Base-by-base conservation (phyloP, 2,113 vertebrate species). In the Phalacrocorax carbo region DNA sequence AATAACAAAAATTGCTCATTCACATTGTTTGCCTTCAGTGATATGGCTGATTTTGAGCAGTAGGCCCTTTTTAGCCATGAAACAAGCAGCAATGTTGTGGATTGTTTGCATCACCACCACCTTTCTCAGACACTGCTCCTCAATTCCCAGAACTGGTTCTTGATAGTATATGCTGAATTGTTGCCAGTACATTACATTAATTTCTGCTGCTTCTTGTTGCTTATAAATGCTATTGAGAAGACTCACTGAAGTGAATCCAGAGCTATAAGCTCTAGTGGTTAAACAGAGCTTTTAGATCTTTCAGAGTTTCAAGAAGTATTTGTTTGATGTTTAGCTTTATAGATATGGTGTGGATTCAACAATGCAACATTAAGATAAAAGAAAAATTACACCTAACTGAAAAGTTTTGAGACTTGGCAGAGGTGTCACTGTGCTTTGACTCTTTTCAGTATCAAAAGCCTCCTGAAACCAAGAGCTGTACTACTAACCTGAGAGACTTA, bases 351-450 rank as follows among this genome's bases (percentile, higher is more conserved):
- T 51, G 20, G 7, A 54, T 86, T 65, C 49, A 83, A 44, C 15
- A 52, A 1, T 19, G 51, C 32, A 10, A 6, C 40, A 9, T 55
- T 76, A 76, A 26, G 38, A 15, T 66, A 19, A 52, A 88, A 86
- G 20, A 52, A 86, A 77, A 86, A 40, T 57, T 5, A 30, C 7
- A 17, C 9, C 0, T 1, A 48, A 55, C 0, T 0, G 44, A 64
- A 26, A 72, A 44, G 9, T 42, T 62, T 46, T 61, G 46, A 71
- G 25, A 29, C 29, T 82, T 87, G 51, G 36, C 19, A 46, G 14
- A 66, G 32, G 2, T n/a, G 18, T 62, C 38, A 7, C 48, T 73
- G 19, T 64, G 13, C 62, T 93, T 73, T 0, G 4, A 11, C 64
- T 48, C 15, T 72, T 69, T 55, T 12, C 46, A 20, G 15, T 81